Percentiles rank a stretch among this genome's conserved stretches.
Conservation (phyloP, 2,113 vertebrate genomes). For the Silurus asotus region DNA sequence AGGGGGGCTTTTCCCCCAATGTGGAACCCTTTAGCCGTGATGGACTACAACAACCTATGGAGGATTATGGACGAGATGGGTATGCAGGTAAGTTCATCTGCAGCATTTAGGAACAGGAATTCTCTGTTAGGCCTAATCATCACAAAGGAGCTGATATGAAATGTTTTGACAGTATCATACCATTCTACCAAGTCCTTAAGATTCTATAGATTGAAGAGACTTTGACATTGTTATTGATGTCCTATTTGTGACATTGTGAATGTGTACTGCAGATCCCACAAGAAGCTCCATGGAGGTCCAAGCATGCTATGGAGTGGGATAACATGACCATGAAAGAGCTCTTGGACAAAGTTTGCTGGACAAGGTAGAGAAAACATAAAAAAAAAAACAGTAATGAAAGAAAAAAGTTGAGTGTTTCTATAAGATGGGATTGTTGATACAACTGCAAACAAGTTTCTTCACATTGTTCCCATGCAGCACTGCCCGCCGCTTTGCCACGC, state of each 20-base stretch:
- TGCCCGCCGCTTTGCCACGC: slow-evolving; percentile 78
- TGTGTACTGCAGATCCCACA: slow-evolving; percentile 81
- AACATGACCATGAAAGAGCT: slow-evolving; percentile 91
- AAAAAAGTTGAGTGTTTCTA: neutral
- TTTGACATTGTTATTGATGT: slow-evolving; percentile 1
- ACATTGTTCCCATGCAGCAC: slow-evolving; percentile 65
- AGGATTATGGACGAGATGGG: slow-evolving; percentile 95
- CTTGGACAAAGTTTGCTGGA: slow-evolving; percentile 90
- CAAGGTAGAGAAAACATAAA: slow-evolving; percentile 72
- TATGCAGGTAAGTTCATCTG: slow-evolving; percentile 77
- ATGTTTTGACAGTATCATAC: neutral
- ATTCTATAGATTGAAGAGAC: neutral
- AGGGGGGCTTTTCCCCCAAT: slow-evolving; percentile 84
- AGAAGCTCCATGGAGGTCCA: slow-evolving; percentile 93
- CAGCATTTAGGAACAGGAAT: neutral
- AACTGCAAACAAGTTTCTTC: neutral
- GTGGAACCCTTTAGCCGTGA: slow-evolving; percentile 85
- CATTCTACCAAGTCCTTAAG: neutral
- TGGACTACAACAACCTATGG: slow-evolving; percentile 95
- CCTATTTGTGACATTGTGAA: neutral
- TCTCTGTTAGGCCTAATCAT: neutral
- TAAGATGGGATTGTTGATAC: neutral
- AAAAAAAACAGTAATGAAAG: neutral
- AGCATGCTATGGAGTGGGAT: slow-evolving; percentile 93
- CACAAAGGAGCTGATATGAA: neutral